A percentile compares a stretch with the other conserved stretches of the same genome.
phyloP scores from a whole-genome alignment of 2,888 invertebrate species.

The Dolomedes plantarius region DNA sequence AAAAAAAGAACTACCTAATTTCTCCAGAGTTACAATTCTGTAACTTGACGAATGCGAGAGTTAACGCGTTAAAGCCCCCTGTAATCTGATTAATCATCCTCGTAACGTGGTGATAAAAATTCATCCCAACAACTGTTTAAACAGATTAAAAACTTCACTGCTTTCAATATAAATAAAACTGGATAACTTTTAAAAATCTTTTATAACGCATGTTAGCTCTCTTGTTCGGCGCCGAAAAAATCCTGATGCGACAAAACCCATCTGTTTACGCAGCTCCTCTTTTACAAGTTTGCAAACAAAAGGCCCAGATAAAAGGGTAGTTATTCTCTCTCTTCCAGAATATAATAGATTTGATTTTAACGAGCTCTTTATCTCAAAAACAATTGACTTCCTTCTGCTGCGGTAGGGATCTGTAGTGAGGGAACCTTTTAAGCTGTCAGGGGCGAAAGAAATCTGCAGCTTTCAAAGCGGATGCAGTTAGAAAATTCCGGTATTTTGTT shows the following conservation, averaged over 20 bases:
- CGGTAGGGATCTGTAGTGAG: not conserved
- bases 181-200: not conserved
- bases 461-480: no score
- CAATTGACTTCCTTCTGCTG: not conserved
- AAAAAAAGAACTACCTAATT: no score
- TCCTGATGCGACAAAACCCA: not conserved
- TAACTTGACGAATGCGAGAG: no score
- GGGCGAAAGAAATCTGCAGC: no score
- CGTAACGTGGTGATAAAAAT: not conserved
- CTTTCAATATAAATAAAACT: not conserved
- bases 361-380: not conserved
- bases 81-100: not conserved
- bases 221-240: not conserved
- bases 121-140: not conserved
- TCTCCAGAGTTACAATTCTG: no score
- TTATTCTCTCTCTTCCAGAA: not conserved
- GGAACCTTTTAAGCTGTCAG: no score
- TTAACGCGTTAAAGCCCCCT: not conserved
- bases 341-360: conserved; percentile 2
- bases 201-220: not conserved
- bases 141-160: not conserved
- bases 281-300: not conserved
- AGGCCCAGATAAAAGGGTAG: not conserved
- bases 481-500: no score
- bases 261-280: not conserved